phyloP scores from a whole-genome alignment of 2,113 vertebrate genomes.

The pig (Sus scrofa) region T2T-Sscrofa CM000830.6:4539501-4540000 shows the following conservation, averaged over 20 bases:
- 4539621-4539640: neutral
- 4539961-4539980: neutral
- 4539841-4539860: no score
- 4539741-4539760: no score
- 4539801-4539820: neutral
- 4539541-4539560: conserved; percentile 75
- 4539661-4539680: neutral
- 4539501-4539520: conserved; percentile 44
- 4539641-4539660: neutral
- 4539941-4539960: neutral
- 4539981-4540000: no score
- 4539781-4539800: neutral
- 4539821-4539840: neutral
- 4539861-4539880: neutral
- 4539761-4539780: no score
- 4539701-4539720: neutral
- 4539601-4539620: conserved; percentile 66
- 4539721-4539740: neutral
- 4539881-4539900: neutral
- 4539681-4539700: neutral
- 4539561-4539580: conserved; percentile 78
- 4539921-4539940: neutral
- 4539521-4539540: conserved; percentile 73
- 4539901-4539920: neutral
- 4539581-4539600: conserved; percentile 41